Conservation (phyloP, 1,140 invertebrate genomes). For the Drosophila kepulauana region DNA sequence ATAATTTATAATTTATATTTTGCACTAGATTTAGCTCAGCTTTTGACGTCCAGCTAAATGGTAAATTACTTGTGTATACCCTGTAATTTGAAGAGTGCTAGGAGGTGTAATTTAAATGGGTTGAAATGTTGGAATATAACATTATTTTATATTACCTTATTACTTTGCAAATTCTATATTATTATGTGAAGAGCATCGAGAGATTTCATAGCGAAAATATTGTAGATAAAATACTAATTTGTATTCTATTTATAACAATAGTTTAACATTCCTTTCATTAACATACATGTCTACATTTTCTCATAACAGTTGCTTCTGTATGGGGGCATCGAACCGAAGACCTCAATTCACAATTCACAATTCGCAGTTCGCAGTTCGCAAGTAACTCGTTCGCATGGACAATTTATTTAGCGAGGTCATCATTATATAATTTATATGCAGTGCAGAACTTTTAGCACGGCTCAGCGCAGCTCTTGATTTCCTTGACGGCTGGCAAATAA, state of each 20-base stretch:
- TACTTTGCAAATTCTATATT: no score
- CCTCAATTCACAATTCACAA: background rate
- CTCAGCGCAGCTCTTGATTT: slow-evolving; percentile 1
- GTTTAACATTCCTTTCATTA: no score
- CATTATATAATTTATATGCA: slow-evolving; percentile 4
- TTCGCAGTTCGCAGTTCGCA: background rate
- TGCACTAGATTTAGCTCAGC: slow-evolving; percentile 29
- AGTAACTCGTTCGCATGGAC: background rate
- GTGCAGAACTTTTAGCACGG: background rate
- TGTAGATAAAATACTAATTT: no score
- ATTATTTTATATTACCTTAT: background rate
- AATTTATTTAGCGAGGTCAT: background rate
- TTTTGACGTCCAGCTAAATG: slow-evolving; percentile 11
- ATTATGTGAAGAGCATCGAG: no score
- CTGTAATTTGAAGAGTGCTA: background rate
- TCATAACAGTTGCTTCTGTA: no score
- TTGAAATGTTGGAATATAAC: background rate
- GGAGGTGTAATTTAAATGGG: background rate
- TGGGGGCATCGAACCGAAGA: background rate
- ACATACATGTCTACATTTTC: no score
- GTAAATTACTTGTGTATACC: slow-evolving; percentile 2
- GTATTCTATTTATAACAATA: no score
- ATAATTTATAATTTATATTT: slow-evolving; percentile 36
- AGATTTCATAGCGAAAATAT: no score
- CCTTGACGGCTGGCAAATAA: slow-evolving; percentile 2